A percentile compares a stretch with the other conserved stretches of the same genome.
phyloP scores from a whole-genome alignment of 2,888 invertebrate genomes.

The Idaea aversata region DNA sequence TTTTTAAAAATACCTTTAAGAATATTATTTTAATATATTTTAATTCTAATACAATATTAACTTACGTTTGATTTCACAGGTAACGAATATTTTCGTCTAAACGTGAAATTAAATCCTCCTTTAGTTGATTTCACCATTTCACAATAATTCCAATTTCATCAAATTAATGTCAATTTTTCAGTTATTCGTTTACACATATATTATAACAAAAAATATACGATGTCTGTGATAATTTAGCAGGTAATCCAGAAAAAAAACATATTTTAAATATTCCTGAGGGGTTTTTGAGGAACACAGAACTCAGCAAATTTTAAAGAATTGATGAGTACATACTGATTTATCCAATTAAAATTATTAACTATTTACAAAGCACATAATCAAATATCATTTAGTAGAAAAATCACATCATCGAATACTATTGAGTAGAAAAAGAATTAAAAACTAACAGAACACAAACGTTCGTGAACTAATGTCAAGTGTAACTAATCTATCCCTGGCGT shows the following conservation, averaged over 20 bases:
- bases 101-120: conserved; percentile 20
- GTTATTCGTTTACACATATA: too few relatives aligned
- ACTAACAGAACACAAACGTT: background rate
- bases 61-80: conserved; percentile 27
- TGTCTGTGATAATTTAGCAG: too few relatives aligned
- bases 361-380: too few relatives aligned
- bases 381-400: background rate
- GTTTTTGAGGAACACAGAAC: too few relatives aligned
- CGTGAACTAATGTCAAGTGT: background rate
- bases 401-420: background rate
- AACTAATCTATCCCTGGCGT: background rate
- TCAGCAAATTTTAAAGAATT: too few relatives aligned
- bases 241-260: too few relatives aligned
- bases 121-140: conserved; percentile 27
- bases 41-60: conserved; percentile 2
- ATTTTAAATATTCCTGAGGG: too few relatives aligned
- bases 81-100: conserved; percentile 21
- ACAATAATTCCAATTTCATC: background rate
- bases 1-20: too few relatives aligned
- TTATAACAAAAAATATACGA: too few relatives aligned
- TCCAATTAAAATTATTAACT: too few relatives aligned
- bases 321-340: too few relatives aligned
- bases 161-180: background rate
- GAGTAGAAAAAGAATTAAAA: background rate
- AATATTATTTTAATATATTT: too few relatives aligned